phyloP scores from a whole-genome alignment of 2,113 vertebrate genomes.

The Scytalopus superciliaris region DNA sequence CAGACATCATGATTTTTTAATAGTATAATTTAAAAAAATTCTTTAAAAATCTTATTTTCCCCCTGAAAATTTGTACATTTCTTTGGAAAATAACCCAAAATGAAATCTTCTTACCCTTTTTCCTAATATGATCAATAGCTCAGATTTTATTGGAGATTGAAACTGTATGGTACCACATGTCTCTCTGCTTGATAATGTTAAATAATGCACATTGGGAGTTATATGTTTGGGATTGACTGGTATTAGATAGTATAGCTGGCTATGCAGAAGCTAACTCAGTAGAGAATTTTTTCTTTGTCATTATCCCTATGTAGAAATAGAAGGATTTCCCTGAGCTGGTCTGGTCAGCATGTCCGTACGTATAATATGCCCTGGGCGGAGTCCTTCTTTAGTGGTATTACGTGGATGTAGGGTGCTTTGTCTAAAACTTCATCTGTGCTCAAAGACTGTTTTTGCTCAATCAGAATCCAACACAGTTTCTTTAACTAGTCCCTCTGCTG shows the following conservation, averaged over 20 bases:
- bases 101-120: neutral
- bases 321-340: neutral
- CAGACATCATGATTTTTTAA: neutral
- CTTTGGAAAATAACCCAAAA: neutral
- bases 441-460: neutral
- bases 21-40: neutral
- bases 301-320: neutral
- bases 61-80: neutral
- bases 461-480: neutral
- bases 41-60: neutral
- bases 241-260: neutral
- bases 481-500: neutral
- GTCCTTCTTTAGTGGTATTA: neutral
- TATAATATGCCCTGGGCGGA: neutral
- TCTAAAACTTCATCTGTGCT: neutral
- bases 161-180: neutral
- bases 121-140: neutral
- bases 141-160: neutral
- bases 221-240: neutral
- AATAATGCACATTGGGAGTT: neutral
- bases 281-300: neutral
- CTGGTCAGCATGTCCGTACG: rapidly evolving
- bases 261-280: neutral
- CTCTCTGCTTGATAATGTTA: neutral
- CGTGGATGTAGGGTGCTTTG: neutral